Base-by-base conservation (phyloP, 2,797 vertebrate species). In the Urosaurus nigricauda region DNA sequence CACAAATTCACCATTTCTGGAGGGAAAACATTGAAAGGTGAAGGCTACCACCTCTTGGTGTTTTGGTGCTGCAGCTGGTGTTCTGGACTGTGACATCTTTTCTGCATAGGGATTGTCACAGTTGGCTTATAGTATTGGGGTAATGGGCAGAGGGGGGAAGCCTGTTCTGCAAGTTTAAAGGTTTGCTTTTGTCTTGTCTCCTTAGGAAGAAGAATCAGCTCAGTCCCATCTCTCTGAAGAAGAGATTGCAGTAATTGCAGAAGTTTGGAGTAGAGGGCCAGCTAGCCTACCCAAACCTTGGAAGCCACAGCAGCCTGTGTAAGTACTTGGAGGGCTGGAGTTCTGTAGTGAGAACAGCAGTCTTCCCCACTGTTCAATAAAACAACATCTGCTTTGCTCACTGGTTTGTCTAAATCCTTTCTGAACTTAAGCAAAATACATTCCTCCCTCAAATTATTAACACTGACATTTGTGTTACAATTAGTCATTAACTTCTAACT, bases 261-360 rank as follows among this genome's bases (percentile, higher is more conserved):
- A 96, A 83, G 95, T 95, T 74, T 98, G 98, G 97, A 94, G 86
- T 78, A 96, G 95, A 92, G 96, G 96, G 75, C 88, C 97, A 63
- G 91, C 58, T 17, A 56, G 79, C 75, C 89, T 93, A 77, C 90
- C 96, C 11, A 40, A 78, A 8, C 47, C 86, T 78, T 68, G 89
- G 83, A 92, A 95, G 29, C 97, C 94, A 90, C 96, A 96, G 60
- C 97, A 98, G 32, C 98, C 98, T 2, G 94, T 99, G 98, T 99
- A 96, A 97, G 98, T 13, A 96, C 37, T 70, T 86, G 40, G 1
- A 86, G 81, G 74, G 40, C 26, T 29, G 32, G 43, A n/a, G 37
- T 75, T 43, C 26, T 65, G 26, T 74, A 84, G 5, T 53, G 56
- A 70, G 79, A 26, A 13, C 40, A 65, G 40, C 11, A 47, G 74